These are phyloP conservation scores for Heliothis virescens DNA, from an alignment of 1,140 invertebrate genomes.

Conservation along the genomic window DNA sequence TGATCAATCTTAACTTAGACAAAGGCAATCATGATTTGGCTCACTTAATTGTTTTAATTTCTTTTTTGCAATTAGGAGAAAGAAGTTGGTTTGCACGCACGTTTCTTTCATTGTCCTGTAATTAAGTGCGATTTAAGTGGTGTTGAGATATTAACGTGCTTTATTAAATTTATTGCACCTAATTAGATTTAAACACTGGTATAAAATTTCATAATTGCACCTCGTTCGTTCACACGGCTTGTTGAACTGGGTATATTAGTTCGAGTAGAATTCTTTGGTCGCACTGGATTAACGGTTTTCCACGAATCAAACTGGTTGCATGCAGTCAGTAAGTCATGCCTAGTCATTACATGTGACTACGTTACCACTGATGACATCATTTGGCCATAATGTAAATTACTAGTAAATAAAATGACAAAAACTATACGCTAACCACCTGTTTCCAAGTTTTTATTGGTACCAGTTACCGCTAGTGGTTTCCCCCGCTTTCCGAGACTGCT, in stretches of 20 bases:
- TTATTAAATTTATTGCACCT: slow-evolving; percentile 34
- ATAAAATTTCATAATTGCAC: slow-evolving; percentile 35
- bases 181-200: slow-evolving; percentile 27
- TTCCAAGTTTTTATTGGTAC: no score
- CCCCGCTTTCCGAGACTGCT: no score
- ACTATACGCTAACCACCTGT: no score
- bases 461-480: no score
- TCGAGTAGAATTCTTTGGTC: slow-evolving; percentile 31
- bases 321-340: background rate
- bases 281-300: slow-evolving; percentile 11
- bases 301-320: background rate
- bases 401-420: background rate
- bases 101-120: slow-evolving; percentile 27
- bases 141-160: slow-evolving; percentile 23
- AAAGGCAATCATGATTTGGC: slow-evolving; percentile 42
- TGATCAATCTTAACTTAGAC: slow-evolving; percentile 34
- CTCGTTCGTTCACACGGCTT: slow-evolving; percentile 20
- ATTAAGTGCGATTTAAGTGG: slow-evolving; percentile 41
- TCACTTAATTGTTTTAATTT: slow-evolving; percentile 47
- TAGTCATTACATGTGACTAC: slow-evolving; percentile 5
- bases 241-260: slow-evolving; percentile 26
- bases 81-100: slow-evolving; percentile 24
- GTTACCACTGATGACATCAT: background rate
- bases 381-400: background rate
- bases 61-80: slow-evolving; percentile 33